phyloP scores from a whole-genome alignment of 1,140 invertebrate genomes.

The Drosophila quadrilineata region DNA sequence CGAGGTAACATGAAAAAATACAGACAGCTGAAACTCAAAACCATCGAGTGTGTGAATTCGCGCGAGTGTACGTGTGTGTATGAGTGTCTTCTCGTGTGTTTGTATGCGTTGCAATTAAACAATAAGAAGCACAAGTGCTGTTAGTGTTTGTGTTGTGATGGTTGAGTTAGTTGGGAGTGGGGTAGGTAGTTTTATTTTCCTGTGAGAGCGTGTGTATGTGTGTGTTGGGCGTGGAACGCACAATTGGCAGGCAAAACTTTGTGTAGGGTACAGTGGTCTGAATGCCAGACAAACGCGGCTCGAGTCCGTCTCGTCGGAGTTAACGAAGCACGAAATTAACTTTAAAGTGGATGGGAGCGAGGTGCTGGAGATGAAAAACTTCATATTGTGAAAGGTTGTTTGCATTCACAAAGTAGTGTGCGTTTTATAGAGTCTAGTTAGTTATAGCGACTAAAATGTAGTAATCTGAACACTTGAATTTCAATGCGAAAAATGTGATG shows the following conservation, averaged over 20 bases:
- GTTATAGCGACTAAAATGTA: constrained; percentile 18
- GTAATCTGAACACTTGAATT: constrained; percentile 4
- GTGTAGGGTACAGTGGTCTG: constrained; percentile 7
- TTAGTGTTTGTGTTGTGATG: constrained; percentile 2
- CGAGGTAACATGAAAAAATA: constrained; percentile 66
- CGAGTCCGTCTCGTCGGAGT: constrained; percentile 38
- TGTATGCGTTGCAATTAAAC: constrained; percentile 58
- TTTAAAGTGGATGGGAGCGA: constrained; percentile 28
- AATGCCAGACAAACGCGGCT: neutral
- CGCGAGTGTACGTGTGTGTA: neutral
- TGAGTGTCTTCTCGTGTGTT: constrained; percentile 11
- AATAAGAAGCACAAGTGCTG: constrained; percentile 48
- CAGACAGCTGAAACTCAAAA: constrained; percentile 58
- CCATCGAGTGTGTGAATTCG: constrained; percentile 40
- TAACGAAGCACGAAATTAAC: constrained; percentile 70
- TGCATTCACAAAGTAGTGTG: constrained; percentile 10
- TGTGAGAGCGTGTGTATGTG: constrained; percentile 26
- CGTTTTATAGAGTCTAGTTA: neutral
- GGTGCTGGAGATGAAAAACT: constrained; percentile 18
- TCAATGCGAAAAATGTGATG: constrained; percentile 2
- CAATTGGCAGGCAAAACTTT: constrained; percentile 35
- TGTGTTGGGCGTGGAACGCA: constrained; percentile 57
- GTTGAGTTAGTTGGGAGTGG: neutral
- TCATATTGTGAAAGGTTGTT: constrained; percentile 28
- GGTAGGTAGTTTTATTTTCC: no score